Evolutionary conservation across 2,113 vertebrate genomes (phyloP).

Genomic region (Hiodon alosoides): DNA sequence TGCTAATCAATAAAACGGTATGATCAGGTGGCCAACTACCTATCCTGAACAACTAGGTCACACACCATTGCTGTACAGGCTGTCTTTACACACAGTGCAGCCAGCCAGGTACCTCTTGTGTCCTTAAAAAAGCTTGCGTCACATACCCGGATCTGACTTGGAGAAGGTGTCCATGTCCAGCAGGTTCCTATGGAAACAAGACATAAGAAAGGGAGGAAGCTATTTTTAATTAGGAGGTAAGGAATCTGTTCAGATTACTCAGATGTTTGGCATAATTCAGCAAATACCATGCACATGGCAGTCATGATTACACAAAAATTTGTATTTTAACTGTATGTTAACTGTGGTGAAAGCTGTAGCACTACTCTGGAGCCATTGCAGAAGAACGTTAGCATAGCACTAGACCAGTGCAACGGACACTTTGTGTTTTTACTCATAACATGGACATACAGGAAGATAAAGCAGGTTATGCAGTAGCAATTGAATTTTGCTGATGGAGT

Average conservation of each 20-base stretch:
- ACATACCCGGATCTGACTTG: slow-evolving; percentile 90
- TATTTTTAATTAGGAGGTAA: neutral
- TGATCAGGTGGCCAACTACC: too few relatives aligned
- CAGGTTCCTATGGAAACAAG: slow-evolving; percentile 69
- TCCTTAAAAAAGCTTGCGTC: slow-evolving; percentile 7
- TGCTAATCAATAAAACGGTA: too few relatives aligned
- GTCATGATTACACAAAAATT: neutral
- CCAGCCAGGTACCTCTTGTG: neutral
- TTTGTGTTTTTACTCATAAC: too few relatives aligned
- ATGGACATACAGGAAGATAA: too few relatives aligned
- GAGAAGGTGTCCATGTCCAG: slow-evolving; percentile 95
- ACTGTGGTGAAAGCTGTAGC: too few relatives aligned
- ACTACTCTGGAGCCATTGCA: too few relatives aligned
- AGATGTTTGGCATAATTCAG: neutral
- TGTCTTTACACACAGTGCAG: neutral
- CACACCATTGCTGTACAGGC: neutral
- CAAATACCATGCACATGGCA: neutral
- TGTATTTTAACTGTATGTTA: too few relatives aligned
- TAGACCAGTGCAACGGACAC: too few relatives aligned
- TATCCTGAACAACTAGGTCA: too few relatives aligned
- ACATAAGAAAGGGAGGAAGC: slow-evolving; percentile 19
- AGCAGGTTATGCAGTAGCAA: too few relatives aligned
- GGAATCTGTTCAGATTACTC: neutral
- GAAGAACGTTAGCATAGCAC: too few relatives aligned
- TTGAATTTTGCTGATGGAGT: too few relatives aligned